phyloP scores from a whole-genome alignment of 2,888 invertebrate species.

The Antheraea yamamai region DNA sequence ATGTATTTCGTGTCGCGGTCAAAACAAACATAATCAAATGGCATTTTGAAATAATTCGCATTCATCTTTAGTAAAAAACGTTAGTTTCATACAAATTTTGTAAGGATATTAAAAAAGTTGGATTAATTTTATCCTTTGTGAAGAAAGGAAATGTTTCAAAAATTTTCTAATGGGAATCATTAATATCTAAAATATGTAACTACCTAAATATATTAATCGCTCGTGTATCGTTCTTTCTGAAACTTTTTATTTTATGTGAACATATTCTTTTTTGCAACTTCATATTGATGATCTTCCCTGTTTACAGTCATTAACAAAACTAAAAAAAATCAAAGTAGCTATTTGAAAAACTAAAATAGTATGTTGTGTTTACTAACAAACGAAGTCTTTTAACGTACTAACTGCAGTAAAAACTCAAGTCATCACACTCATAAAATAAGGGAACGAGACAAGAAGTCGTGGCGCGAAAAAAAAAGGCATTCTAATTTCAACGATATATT shows the following conservation, averaged over 20 bases:
- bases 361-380: background rate
- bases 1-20: too few relatives aligned
- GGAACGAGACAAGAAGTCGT: background rate
- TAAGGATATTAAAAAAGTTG: too few relatives aligned
- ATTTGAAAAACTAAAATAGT: constrained; percentile 1
- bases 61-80: too few relatives aligned
- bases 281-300: background rate
- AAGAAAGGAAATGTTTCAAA: too few relatives aligned
- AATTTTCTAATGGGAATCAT: too few relatives aligned
- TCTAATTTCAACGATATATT: background rate
- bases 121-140: too few relatives aligned
- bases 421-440: constrained; percentile 7
- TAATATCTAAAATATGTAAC: too few relatives aligned
- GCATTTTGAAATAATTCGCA: too few relatives aligned
- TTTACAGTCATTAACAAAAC: background rate
- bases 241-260: background rate
- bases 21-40: too few relatives aligned
- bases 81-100: too few relatives aligned
- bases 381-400: background rate
- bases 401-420: constrained; percentile 10
- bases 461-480: constrained; percentile 5
- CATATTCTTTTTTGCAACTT: background rate
- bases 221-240: background rate
- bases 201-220: background rate
- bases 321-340: background rate